These are phyloP conservation scores for Rhyacophila brunnea DNA, from an alignment of 1,140 invertebrate species.

Conservation along the genomic window DNA sequence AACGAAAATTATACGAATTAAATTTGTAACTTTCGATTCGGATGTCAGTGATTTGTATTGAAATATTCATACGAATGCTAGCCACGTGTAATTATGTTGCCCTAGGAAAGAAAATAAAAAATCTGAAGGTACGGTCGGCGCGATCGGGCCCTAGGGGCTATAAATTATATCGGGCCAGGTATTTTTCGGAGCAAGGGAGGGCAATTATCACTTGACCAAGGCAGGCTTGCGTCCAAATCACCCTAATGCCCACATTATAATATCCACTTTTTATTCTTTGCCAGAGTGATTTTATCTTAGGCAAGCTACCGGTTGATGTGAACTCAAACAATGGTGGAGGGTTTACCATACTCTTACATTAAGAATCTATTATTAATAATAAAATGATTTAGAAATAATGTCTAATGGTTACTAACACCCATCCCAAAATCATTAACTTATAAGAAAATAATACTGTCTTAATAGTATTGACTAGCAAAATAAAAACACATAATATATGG, in stretches of 20 bases:
- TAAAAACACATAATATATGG: too few relatives aligned
- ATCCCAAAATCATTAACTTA: too few relatives aligned
- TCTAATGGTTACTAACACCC: too few relatives aligned
- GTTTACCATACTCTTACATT: too few relatives aligned
- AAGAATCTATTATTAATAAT: too few relatives aligned
- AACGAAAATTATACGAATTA: slow-evolving; percentile 20
- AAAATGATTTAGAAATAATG: too few relatives aligned
- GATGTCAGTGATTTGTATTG: slow-evolving; percentile 8
- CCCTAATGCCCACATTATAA: not conserved
- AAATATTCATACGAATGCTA: slow-evolving; percentile 14
- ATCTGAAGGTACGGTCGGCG: not conserved
- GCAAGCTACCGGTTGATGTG: too few relatives aligned
- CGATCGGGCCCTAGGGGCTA: slow-evolving; percentile 8
- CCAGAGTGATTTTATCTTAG: too few relatives aligned
- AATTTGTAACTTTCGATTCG: not conserved
- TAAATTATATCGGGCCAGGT: slow-evolving; percentile 21
- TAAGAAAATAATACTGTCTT: too few relatives aligned
- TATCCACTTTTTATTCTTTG: too few relatives aligned
- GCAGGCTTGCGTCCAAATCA: not conserved
- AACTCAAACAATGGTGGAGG: too few relatives aligned
- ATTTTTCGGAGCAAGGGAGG: slow-evolving; percentile 5
- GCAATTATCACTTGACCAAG: slow-evolving; percentile 22
- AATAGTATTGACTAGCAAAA: too few relatives aligned
- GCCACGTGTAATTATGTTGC: slow-evolving; percentile 5
- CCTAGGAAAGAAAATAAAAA: slow-evolving; percentile 7